Percentiles rank a stretch among this genome's conserved stretches.
Evolutionary conservation across 1,140 invertebrate genomes (phyloP).

Genomic region (Ostrea denselamellosa): DNA sequence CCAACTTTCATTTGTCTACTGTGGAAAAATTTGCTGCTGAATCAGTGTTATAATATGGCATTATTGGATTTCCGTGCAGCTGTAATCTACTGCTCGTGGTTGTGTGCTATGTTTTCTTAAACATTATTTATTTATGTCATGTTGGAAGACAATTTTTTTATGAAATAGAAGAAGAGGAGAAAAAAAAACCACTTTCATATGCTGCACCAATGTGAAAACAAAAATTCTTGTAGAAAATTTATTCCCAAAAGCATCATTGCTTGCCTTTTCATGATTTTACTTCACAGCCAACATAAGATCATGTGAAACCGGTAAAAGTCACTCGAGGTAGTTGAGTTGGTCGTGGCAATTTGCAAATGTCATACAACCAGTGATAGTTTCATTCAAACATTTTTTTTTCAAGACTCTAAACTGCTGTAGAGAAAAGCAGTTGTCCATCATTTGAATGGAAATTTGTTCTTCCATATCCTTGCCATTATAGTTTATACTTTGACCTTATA

Average conservation of each 20-base stretch:
- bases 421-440: neutral
- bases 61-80: neutral
- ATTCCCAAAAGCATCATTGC: neutral
- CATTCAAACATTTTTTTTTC: neutral
- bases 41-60: neutral
- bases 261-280: neutral
- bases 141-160: neutral
- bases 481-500: neutral
- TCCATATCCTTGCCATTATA: slow-evolving; percentile 22
- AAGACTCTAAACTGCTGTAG: neutral
- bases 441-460: too few species aligned
- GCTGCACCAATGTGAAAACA: neutral
- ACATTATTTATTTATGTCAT: slow-evolving; percentile 13
- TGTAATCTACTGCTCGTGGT: neutral
- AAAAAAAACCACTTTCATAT: too few species aligned
- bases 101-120: neutral
- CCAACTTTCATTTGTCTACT: neutral
- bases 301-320: neutral
- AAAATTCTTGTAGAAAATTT: neutral
- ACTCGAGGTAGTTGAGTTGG: neutral
- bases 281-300: neutral
- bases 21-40: neutral
- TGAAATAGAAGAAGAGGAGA: neutral
- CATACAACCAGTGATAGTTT: neutral
- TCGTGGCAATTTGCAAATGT: neutral